A percentile compares a stretch with the other conserved stretches of the same genome.
Conservation (phyloP, 2,888 invertebrate species). For the Drosophila anceps region DNA sequence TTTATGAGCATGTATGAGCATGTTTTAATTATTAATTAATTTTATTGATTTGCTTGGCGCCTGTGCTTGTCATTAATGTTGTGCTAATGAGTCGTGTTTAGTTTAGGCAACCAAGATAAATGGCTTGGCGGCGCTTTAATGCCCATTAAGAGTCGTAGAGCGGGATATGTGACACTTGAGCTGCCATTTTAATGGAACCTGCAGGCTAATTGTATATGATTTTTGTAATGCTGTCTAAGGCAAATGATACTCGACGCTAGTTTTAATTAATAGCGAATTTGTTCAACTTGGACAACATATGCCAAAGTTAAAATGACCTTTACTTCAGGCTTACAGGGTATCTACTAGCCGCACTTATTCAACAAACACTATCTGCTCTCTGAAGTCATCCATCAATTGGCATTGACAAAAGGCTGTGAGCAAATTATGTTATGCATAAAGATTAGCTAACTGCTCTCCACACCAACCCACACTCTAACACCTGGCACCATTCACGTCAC, state of each 20-base stretch:
- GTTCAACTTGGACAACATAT: background rate
- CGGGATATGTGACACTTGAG: constrained; percentile 5
- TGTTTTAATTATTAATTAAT: constrained; percentile 75
- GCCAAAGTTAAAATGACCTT: no score
- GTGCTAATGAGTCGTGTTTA: constrained; percentile 58
- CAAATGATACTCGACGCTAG: background rate
- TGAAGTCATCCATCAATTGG: constrained; percentile 47
- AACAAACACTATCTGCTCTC: background rate
- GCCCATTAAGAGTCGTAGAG: background rate
- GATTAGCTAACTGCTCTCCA: background rate
- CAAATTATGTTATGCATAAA: constrained; percentile 24
- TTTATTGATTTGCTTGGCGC: constrained; percentile 62
- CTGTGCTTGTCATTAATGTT: constrained; percentile 37
- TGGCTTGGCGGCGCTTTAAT: constrained; percentile 29
- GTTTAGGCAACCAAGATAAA: constrained; percentile 53
- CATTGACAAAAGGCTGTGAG: constrained; percentile 26
- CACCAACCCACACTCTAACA: background rate
- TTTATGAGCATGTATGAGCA: constrained; percentile 32
- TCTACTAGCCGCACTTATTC: background rate
- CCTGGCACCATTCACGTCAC: background rate
- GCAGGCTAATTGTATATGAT: background rate
- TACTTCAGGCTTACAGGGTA: no score
- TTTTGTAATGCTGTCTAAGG: background rate
- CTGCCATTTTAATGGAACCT: no score
- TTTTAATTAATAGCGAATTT: background rate